Evolutionary conservation across 2,797 vertebrate species (phyloP), one percentile per base, ranked within the genome.

Genomic region (Podargus strigoides): DNA sequence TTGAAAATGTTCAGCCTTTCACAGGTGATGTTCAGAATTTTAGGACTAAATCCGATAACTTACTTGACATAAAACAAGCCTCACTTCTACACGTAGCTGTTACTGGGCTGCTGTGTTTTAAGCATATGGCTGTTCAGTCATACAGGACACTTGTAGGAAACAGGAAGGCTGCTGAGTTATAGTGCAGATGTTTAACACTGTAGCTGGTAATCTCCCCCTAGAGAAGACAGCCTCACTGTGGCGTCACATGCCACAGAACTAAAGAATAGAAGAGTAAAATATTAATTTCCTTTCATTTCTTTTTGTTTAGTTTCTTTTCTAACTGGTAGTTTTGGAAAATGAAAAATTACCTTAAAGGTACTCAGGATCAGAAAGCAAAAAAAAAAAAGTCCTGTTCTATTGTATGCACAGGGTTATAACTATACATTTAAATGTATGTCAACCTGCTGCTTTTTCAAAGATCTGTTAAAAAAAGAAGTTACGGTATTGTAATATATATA

Each of bases 91-190:
- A 26, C 94, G 39, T 90, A 85, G 47, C 86, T 95, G 63, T 94
- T 87, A 68, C 66, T 70, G 70, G 66, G 87, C 95, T 58, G 90
- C 97, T 98, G 96, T 96, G 17, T 88, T 91, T 86, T 97, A 96
- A 97, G 96, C 96, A 95, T 94, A 85, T 93, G 94, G 59, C 93
- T 96, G 62, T 89, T 87, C 94, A 91, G 97, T 98, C 88, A 94
- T 97, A 97, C 96, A 97, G 94, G 86, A 98, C 97, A 90, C 95
- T 97, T 98, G 96, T 85, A 96, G 94, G 74, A 97, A 96, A 95
- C 88, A 96, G 89, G 89, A 96, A 96, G 87, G 81, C 94, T 94
- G 76, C 36, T 81, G 58, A 97, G 89, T 95, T 95, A 95, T 83
- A 77, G 90, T 94, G 53, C 55, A 86, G 69, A 46, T 94, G 34